Base-by-base conservation (phyloP, 2,888 invertebrate genomes). In the Cetonia aurata region DNA sequence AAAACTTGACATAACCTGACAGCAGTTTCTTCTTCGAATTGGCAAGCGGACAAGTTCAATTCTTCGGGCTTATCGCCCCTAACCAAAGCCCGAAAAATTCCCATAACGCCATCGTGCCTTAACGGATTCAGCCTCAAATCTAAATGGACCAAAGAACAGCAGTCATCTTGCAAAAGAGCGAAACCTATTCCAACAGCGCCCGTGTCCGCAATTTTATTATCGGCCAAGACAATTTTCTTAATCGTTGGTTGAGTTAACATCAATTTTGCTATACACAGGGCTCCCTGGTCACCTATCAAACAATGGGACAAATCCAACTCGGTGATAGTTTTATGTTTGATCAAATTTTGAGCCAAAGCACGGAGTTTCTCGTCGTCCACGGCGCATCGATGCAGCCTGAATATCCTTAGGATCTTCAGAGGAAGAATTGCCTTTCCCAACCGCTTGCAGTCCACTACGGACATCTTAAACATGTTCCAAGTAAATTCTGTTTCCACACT, bases 291-390 rank as follows among this genome's bases (percentile, higher is more conserved):
- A 1, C 86, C 88, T 59, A 91, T 88, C 75, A 88, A 86, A 79
- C 91, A 91, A 78, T 91, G 88, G 71, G 90, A 90, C 59, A 92
- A 87, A 80, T 91, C 89, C 41, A 92, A 77, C 77, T 89, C 89
- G 73, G 87, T 86, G 55, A 76, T 31, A 50, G 72, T 81, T 72
- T 85, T 85, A 73, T 86, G 86, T 72, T 86, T 87, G 17, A 87
- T 81, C 17, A 85, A 75, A 73, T 87, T 85, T 77, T 88, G 88
- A 33, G 90, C 84, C 53, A 92, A 85, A 1, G 88, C 81, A 69
- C 89, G 89, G 0, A 86, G 86, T 79, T 89, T 89, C 0, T 85
- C 83, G 76, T 88, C 89, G 77, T 89, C 88, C 52, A 91, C 80
- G 74, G 87, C 88, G 75, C 90, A 90, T 46, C 88, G 85, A 71